Conservation (phyloP, 1,140 invertebrate genomes). For the Leptonema lineaticorne region DNA sequence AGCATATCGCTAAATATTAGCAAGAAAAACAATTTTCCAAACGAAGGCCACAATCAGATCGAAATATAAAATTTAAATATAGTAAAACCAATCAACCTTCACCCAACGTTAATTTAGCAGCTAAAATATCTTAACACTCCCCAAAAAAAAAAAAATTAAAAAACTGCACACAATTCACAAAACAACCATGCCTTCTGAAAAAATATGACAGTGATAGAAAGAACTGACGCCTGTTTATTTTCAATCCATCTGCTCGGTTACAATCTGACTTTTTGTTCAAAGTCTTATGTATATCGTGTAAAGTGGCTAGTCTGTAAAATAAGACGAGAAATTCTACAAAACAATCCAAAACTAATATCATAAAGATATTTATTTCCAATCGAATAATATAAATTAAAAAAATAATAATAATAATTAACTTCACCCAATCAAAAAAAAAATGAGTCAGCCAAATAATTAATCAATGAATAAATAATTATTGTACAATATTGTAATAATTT, state of each 20-base stretch:
- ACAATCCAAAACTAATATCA: too few species aligned
- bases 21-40: neutral
- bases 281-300: neutral
- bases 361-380: too few species aligned
- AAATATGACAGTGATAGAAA: neutral
- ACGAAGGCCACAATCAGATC: neutral
- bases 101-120: too few species aligned
- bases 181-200: slow-evolving; percentile 9
- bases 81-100: neutral
- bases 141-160: neutral
- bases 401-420: too few species aligned
- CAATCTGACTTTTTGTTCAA: neutral
- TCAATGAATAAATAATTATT: too few species aligned
- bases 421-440: too few species aligned
- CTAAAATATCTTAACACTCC: neutral
- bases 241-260: neutral
- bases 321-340: neutral
- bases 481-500: too few species aligned
- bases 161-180: neutral
- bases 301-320: slow-evolving; percentile 9
- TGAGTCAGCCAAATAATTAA: too few species aligned
- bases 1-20: too few species aligned
- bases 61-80: neutral
- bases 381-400: too few species aligned
- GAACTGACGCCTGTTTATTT: neutral